phyloP scores from a whole-genome alignment of 2,888 invertebrate species.

The Pammene aurita region DNA sequence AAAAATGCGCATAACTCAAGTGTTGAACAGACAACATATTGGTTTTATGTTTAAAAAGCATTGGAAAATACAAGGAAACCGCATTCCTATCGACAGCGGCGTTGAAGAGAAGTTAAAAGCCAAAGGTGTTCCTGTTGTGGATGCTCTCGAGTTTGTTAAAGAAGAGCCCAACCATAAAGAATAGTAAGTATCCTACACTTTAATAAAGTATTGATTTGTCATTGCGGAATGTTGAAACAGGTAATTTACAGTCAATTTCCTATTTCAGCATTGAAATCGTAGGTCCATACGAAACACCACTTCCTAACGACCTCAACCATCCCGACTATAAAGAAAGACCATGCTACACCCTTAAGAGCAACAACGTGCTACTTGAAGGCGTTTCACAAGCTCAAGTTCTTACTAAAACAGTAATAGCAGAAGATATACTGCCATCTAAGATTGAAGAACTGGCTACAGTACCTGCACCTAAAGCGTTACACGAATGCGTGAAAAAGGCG shows the following conservation, averaged over 20 bases:
- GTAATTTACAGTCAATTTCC: conserved; percentile 32
- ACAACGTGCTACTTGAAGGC: conserved; percentile 88
- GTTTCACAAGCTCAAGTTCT: conserved; percentile 90
- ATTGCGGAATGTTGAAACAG: not conserved
- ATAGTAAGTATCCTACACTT: conserved; percentile 50
- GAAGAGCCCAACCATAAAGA: conserved; percentile 65
- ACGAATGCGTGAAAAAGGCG: conserved; percentile 85
- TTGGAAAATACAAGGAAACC: conserved; percentile 87
- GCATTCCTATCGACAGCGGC: conserved; percentile 80
- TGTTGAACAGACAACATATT: conserved; percentile 87
- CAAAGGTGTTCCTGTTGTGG: conserved; percentile 84
- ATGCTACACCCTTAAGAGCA: conserved; percentile 84
- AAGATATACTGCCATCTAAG: conserved; percentile 84
- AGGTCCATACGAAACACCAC: conserved; percentile 68
- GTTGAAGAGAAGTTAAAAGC: conserved; percentile 80
- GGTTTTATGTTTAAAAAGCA: conserved; percentile 88
- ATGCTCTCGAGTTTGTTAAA: conserved; percentile 84
- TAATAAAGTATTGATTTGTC: not conserved
- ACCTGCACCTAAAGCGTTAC: conserved; percentile 77
- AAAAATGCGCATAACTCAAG: conserved; percentile 86
- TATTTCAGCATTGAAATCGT: conserved; percentile 70
- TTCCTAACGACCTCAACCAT: conserved; percentile 82
- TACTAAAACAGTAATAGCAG: conserved; percentile 88
- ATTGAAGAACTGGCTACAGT: conserved; percentile 80
- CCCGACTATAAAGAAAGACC: conserved; percentile 86